Evolutionary conservation across 1,140 invertebrate genomes (phyloP).

Genomic region (Harlomillsia oculata): DNA sequence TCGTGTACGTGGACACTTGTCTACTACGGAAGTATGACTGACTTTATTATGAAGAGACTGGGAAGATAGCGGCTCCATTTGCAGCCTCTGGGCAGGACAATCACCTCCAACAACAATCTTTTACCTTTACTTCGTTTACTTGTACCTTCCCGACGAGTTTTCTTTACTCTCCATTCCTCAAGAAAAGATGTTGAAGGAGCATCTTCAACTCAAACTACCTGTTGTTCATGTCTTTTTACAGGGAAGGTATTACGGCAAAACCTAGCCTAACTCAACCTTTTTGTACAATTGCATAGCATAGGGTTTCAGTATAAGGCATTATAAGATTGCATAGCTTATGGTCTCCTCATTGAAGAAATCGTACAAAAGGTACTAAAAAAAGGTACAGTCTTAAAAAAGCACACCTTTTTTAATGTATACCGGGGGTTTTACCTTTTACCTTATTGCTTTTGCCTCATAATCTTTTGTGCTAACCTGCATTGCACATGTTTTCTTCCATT

Average conservation of each 20-base stretch:
- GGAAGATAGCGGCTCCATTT: background rate
- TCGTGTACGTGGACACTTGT: background rate
- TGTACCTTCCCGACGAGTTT: background rate
- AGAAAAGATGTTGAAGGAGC: background rate
- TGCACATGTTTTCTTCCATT: too few relatives aligned
- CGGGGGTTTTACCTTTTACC: too few relatives aligned
- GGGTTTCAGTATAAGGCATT: background rate
- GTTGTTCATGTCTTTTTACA: background rate
- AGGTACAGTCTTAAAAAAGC: too few relatives aligned
- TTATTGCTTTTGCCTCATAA: too few relatives aligned
- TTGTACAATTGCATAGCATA: background rate
- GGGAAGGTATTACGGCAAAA: too few relatives aligned
- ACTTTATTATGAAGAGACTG: background rate
- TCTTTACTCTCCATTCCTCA: background rate
- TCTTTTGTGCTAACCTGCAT: too few relatives aligned
- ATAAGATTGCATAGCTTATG: too few relatives aligned
- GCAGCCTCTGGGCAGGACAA: slow-evolving; percentile 11
- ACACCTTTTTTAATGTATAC: too few relatives aligned
- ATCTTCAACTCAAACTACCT: too few relatives aligned
- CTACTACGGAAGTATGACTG: background rate
- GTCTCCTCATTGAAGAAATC: too few relatives aligned
- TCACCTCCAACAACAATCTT: slow-evolving; percentile 8
- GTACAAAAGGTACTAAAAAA: too few relatives aligned
- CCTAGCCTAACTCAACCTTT: background rate
- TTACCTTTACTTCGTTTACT: slow-evolving; percentile 1